Base-by-base conservation (phyloP, 2,797 vertebrate species). In the Carapus acus region DNA sequence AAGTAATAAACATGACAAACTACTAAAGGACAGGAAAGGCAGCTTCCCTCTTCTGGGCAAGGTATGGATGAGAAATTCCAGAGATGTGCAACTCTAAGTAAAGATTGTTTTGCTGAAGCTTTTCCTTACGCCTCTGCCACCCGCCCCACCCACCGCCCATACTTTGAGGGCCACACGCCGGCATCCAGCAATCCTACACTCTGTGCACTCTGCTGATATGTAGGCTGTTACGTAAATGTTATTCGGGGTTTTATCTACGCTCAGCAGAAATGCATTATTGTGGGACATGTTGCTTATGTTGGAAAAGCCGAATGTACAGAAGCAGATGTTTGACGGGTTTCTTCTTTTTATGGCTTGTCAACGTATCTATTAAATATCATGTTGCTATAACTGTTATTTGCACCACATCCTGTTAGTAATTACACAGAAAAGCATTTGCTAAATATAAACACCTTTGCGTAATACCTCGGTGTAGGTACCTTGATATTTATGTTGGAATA, bases 231-330 rank as follows among this genome's bases (percentile, higher is more conserved):
- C 75, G 74, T 54, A 71, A 73, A 79, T 66, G 59, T 76, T 78
- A 71, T 78, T 69, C 68, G 13, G 14, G 62, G 51, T 49, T 76
- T 75, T 73, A 55, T 64, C 70, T 76, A 59, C 61, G 31, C 54
- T 77, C 62, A 73, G 65, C 64, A 71, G 60, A 72, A 54, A 58
- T 68, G 71, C 77, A 79, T 82, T 83, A 79, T 54, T 53, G 50
- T 67, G 74, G 66, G 63, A 63, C 71, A 69, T 42, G 50, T 81
- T 36, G 61, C 59, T 44, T 54, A 38, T 49, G 43, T 47, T 61
- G 58, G 59, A 70, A n/a, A n/a, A n/a, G n/a, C n/a, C n/a, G n/a
- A n/a, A n/a, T n/a, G n/a, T n/a, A n/a, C n/a, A n/a, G n/a, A n/a
- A n/a, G n/a, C n/a, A n/a, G n/a, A n/a, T n/a, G n/a, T n/a, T n/a